Evolutionary conservation across 2,888 invertebrate species (phyloP), one percentile per base, ranked within the genome.

Genomic region (Crepidodera aurea): DNA sequence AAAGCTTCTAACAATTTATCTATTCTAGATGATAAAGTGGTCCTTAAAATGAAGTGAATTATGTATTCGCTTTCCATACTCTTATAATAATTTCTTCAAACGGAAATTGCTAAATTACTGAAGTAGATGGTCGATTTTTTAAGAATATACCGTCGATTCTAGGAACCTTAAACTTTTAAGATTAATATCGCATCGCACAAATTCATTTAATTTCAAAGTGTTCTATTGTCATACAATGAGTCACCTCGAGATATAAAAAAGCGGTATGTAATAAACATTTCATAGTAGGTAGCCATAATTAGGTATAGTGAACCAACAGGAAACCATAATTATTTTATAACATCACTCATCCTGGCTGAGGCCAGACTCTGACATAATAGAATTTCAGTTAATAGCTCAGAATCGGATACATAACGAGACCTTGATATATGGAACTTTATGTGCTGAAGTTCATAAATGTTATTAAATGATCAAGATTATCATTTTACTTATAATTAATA

Each of bases 291-390:
- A 55, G 54, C 22, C 44, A 51, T 63, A 63, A 63, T 63, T 54
- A 59, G 51, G 42, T 61, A 65, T 53, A 60, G 60, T 54, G 56
- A 56, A 51, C 60, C 54, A 51, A 65, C 68, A 64, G 69, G 69
- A 69, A 68, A 60, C 53, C 42, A 50, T 61, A 55, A 67, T 69
- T 67, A 64, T 64, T 65, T 64, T 53, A 62, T 68, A 62, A 57
- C 68, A 62, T 66, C 68, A 66, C 54, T 63, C 61, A 64, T 64
- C 54, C 63, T 61, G 62, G 53, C 57, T 63, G 62, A 66, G 68
- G 65, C 60, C 69, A 65, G 60, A 66, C 48, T 60, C 37, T 64
- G 58, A 62, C 50, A 60, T 62, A 55, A 51, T 64, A 62, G 48
- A 64, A 66, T 60, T 60, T 62, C 40, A 51, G 19, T 62, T 69